Conservation (phyloP, 2,797 vertebrate species). For the Diceros bicornis region DNA sequence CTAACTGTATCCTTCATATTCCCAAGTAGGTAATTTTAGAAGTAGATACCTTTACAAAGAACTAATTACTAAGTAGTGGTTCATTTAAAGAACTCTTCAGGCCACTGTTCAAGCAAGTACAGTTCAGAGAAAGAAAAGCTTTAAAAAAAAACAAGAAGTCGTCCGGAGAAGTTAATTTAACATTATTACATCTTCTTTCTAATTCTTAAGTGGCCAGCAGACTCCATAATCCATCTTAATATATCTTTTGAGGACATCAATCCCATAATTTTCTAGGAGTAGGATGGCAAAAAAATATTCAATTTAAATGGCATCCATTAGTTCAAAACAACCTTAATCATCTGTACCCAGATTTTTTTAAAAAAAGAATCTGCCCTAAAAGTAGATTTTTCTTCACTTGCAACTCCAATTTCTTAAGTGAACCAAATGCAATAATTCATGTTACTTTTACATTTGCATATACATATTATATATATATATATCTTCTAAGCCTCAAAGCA, state of each 20-base stretch:
- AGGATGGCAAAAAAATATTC: neutral
- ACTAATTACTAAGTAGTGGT: constrained; percentile 57
- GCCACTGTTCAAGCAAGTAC: neutral
- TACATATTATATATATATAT: neutral
- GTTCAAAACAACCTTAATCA: constrained; percentile 40
- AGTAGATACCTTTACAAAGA: constrained; percentile 53
- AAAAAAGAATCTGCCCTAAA: neutral
- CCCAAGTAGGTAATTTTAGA: constrained; percentile 62
- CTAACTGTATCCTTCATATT: constrained; percentile 63
- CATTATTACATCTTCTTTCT: neutral
- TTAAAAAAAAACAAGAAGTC: neutral
- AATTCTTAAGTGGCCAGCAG: constrained; percentile 23
- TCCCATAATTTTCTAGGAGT: neutral
- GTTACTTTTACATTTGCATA: neutral
- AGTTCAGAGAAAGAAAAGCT: neutral
- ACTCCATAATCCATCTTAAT: neutral
- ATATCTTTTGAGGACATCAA: neutral
- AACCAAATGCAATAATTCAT: constrained; percentile 58
- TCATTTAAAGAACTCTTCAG: constrained; percentile 62
- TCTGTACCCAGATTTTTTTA: neutral
- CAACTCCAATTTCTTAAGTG: constrained; percentile 59
- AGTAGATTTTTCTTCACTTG: constrained; percentile 59
- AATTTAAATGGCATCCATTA: neutral
- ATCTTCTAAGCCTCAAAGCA: constrained; percentile 13
- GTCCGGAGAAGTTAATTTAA: constrained; percentile 2